Conservation (phyloP, 2,113 vertebrate genomes). For the Cyanoderma ruficeps region DNA sequence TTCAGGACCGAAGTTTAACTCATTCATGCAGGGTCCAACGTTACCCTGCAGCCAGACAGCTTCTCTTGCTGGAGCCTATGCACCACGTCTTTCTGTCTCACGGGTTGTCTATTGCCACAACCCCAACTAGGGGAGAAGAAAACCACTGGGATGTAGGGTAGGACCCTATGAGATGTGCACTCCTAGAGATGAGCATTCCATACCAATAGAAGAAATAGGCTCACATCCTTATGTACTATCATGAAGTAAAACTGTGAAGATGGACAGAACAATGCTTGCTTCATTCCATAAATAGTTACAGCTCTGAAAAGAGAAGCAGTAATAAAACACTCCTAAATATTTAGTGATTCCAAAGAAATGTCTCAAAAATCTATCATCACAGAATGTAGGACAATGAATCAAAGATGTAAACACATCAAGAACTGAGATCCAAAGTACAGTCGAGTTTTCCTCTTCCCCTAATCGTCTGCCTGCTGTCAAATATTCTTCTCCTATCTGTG, state of each 20-base stretch:
- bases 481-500: background rate
- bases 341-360: background rate
- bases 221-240: background rate
- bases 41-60: background rate
- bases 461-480: background rate
- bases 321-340: background rate
- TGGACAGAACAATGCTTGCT: background rate
- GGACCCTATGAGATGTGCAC: too few relatives aligned
- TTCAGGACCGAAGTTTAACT: background rate
- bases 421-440: background rate
- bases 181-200: background rate
- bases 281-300: background rate
- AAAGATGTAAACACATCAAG: background rate
- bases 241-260: background rate
- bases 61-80: background rate
- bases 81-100: fast-evolving
- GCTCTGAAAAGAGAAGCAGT: background rate
- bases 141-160: background rate
- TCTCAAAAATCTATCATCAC: background rate
- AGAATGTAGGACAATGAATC: background rate
- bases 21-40: fast-evolving
- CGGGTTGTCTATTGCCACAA: background rate
- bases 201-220: background rate
- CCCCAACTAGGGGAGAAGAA: background rate
- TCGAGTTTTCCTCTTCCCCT: background rate